phyloP scores from a whole-genome alignment of 2,888 invertebrate genomes.

The Sinotaia quadrata region DNA sequence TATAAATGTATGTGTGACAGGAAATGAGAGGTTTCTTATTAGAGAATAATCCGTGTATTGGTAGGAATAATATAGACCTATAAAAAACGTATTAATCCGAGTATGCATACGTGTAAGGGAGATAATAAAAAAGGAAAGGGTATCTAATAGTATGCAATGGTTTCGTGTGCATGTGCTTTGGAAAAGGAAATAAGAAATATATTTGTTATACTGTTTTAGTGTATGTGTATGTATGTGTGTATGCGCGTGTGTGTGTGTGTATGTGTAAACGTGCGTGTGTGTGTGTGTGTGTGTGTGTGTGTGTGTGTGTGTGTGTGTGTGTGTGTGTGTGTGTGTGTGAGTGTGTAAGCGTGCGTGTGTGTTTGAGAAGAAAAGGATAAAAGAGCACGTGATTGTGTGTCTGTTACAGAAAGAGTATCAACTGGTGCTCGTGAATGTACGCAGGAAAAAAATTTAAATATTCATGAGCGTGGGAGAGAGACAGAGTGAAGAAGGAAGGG shows the following conservation, averaged over 20 bases:
- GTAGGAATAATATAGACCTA: too few species aligned
- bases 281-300: conserved; percentile 15
- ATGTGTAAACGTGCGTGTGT: background rate
- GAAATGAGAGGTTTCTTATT: too few species aligned
- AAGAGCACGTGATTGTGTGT: conserved; percentile 1
- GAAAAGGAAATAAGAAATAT: background rate
- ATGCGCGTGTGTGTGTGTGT: background rate
- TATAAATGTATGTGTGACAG: too few species aligned
- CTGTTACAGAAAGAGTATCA: background rate
- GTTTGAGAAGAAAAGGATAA: background rate
- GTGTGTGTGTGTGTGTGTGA: conserved; percentile 12
- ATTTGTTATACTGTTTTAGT: background rate
- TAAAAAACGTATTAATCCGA: too few species aligned
- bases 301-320: conserved; percentile 8
- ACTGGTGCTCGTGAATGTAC: background rate
- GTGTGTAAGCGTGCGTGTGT: background rate
- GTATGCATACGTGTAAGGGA: background rate
- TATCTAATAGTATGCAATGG: too few species aligned
- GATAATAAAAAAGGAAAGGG: too few species aligned
- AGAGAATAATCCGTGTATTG: too few species aligned
- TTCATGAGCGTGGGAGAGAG: too few species aligned
- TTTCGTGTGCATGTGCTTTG: background rate
- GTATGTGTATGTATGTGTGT: background rate
- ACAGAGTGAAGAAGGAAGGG: too few species aligned
- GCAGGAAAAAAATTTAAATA: too few species aligned